Evolutionary conservation across 2,113 vertebrate species (phyloP).

Genomic region (Donacobius atricapilla): DNA sequence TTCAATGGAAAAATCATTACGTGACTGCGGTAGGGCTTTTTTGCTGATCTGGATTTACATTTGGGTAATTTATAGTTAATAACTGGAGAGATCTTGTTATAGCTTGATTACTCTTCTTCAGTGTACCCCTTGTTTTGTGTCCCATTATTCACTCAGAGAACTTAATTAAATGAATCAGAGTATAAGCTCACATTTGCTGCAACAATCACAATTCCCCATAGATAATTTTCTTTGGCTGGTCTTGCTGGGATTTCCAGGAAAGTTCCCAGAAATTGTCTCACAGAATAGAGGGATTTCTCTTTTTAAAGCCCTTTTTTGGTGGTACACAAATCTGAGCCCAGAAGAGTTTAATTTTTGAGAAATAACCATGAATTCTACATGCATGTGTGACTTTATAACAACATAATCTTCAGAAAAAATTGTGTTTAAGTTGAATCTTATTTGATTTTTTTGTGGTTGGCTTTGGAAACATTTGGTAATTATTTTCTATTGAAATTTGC

Average conservation of each 20-base stretch:
- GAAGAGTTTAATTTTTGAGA: slow-evolving; percentile 54
- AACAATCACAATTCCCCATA: slow-evolving; percentile 52
- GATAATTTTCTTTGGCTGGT: slow-evolving; percentile 58
- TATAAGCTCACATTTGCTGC: slow-evolving; percentile 51
- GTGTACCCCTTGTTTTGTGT: slow-evolving; percentile 31
- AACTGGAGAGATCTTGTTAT: neutral
- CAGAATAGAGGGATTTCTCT: slow-evolving; percentile 47
- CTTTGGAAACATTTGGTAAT: slow-evolving; percentile 62
- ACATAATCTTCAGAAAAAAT: slow-evolving; percentile 37
- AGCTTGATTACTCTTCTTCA: slow-evolving; percentile 36
- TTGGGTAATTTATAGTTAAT: neutral
- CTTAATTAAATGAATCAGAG: slow-evolving; percentile 54
- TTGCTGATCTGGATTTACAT: neutral
- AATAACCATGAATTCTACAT: slow-evolving; percentile 31
- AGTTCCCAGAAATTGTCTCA: slow-evolving; percentile 52
- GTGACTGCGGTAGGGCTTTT: neutral
- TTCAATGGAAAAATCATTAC: slow-evolving; percentile 7
- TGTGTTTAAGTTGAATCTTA: slow-evolving; percentile 18
- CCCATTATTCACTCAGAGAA: neutral
- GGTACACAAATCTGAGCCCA: slow-evolving; percentile 37
- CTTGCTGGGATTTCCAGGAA: slow-evolving; percentile 56
- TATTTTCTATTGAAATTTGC: slow-evolving; percentile 68
- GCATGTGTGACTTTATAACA: slow-evolving; percentile 11
- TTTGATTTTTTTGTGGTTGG: slow-evolving; percentile 52
- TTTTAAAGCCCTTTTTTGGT: slow-evolving; percentile 45